Conservation (phyloP, 2,888 invertebrate species). For the Adelphocoris suturalis region DNA sequence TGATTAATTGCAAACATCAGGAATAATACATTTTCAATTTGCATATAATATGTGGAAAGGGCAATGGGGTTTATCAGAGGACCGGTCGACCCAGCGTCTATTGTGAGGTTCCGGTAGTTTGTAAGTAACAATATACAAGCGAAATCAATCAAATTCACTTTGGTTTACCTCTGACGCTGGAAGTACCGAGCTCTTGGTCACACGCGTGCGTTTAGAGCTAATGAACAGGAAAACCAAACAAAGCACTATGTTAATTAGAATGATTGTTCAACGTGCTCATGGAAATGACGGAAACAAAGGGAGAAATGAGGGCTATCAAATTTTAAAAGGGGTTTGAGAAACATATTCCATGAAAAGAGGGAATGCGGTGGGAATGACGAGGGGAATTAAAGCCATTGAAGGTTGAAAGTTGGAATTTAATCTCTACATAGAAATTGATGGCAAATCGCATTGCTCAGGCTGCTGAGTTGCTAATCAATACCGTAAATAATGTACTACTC, state of each 20-base stretch:
- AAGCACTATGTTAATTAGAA: conserved; percentile 13
- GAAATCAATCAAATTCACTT: conserved; percentile 21
- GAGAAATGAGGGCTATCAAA: neutral
- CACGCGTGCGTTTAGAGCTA: neutral
- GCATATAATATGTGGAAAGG: conserved; percentile 20
- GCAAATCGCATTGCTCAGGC: too few relatives aligned
- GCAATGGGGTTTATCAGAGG: neutral
- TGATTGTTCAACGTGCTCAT: neutral
- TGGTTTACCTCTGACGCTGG: conserved; percentile 23
- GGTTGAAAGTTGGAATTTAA: too few relatives aligned
- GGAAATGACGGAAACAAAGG: neutral
- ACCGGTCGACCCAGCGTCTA: neutral
- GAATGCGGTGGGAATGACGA: too few relatives aligned
- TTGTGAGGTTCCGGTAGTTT: neutral
- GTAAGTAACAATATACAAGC: conserved; percentile 41
- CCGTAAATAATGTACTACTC: too few relatives aligned
- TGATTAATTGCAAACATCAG: conserved; percentile 50
- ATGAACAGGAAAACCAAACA: conserved; percentile 36
- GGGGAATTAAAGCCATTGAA: neutral
- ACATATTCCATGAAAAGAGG: neutral
- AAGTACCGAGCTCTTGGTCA: neutral
- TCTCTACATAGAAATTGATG: too few relatives aligned
- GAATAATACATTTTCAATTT: conserved; percentile 58
- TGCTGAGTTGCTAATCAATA: too few relatives aligned
- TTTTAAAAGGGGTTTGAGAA: neutral